phyloP scores from a whole-genome alignment of 2,797 vertebrate genomes.

The Cetoscarus ocellatus region DNA sequence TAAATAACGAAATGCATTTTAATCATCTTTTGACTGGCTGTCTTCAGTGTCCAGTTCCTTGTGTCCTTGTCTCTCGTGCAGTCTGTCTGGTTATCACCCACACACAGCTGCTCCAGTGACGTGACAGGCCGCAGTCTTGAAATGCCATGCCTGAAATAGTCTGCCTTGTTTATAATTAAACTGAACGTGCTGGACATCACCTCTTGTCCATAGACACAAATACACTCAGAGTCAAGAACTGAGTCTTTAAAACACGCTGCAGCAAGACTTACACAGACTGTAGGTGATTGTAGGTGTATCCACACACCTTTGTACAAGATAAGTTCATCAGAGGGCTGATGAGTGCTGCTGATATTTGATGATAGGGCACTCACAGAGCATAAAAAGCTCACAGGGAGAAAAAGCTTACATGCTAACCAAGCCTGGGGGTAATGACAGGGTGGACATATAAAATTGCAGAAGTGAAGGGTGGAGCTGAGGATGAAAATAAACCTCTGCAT shows the following conservation, averaged over 20 bases:
- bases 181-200: slow-evolving; percentile 19
- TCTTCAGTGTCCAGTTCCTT: slow-evolving; percentile 5
- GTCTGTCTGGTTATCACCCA: slow-evolving; percentile 44
- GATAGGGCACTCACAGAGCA: slow-evolving; percentile 15
- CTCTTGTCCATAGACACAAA: slow-evolving; percentile 19
- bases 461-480: slow-evolving; percentile 56
- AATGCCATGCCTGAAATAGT: slow-evolving; percentile 77
- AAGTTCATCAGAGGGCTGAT: slow-evolving; percentile 24
- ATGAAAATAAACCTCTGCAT: slow-evolving; percentile 48
- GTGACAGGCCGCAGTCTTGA: slow-evolving; percentile 56
- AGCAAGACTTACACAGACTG: not conserved
- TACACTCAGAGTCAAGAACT: not conserved
- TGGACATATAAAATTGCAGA: slow-evolving; percentile 33
- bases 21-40: slow-evolving; percentile 4
- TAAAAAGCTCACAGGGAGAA: slow-evolving; percentile 16
- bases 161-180: slow-evolving; percentile 65
- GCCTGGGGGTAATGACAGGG: slow-evolving; percentile 64
- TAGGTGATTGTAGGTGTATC: not conserved
- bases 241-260: not conserved
- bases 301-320: slow-evolving; percentile 5
- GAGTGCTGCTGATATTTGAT: slow-evolving; percentile 44
- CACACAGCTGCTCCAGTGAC: slow-evolving; percentile 66
- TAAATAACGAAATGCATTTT: not conserved
- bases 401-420: slow-evolving; percentile 4
- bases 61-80: slow-evolving; percentile 4